These are phyloP conservation scores for Brachyistius frenatus DNA, from an alignment of 2,113 vertebrate genomes.

Conservation along the genomic window DNA sequence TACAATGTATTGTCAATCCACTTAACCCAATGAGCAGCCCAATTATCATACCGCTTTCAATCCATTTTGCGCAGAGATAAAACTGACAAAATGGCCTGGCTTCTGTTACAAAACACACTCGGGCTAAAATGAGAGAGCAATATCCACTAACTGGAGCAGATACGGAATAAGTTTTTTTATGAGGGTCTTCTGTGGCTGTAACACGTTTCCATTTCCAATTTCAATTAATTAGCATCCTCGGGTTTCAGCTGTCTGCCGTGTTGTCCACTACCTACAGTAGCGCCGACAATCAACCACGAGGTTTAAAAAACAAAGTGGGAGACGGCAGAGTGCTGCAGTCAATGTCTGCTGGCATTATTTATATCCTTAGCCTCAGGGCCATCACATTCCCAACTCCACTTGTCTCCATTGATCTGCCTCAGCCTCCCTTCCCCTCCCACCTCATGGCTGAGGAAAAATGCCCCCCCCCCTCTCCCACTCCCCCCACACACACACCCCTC, in stretches of 20 bases:
- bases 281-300: conserved; percentile 29
- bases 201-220: neutral
- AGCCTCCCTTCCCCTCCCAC: conserved; percentile 31
- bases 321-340: conserved; percentile 58
- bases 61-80: neutral
- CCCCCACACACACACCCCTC: neutral
- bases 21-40: neutral
- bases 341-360: conserved; percentile 71
- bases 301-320: conserved; percentile 46
- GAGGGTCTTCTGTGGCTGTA: conserved; percentile 17
- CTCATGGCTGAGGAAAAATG: conserved; percentile 57
- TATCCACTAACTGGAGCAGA: neutral
- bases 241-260: neutral
- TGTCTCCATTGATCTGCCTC: conserved; percentile 76
- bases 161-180: neutral
- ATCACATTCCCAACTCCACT: conserved; percentile 70
- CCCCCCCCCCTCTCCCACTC: conserved; percentile 9
- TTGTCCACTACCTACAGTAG: conserved; percentile 10
- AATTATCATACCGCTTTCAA: neutral
- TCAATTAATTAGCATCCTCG: conserved; percentile 3
- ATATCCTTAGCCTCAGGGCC: conserved; percentile 69
- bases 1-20: neutral
- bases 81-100: neutral
- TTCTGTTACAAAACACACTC: conserved; percentile 4
- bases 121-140: neutral